These are phyloP conservation scores for Brachionus calyciflorus DNA, from an alignment of 1,140 invertebrate species.

Conservation along the genomic window DNA sequence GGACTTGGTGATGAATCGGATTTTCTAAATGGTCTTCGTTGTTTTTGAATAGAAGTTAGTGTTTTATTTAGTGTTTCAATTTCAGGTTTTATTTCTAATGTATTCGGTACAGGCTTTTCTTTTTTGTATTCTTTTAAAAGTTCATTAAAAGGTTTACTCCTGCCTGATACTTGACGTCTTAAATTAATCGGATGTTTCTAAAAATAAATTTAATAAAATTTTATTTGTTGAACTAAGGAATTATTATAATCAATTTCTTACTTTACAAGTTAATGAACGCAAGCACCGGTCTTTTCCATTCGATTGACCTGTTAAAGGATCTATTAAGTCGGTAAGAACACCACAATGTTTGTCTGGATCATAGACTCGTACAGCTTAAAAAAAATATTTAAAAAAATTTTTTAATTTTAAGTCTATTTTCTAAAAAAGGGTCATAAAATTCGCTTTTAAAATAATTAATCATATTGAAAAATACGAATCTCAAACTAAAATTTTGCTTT, in stretches of 20 bases:
- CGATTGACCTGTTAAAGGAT: neutral
- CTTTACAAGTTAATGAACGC: conserved; percentile 75
- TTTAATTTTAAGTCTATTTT: neutral
- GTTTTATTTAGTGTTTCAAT: neutral
- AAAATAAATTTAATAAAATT: conserved; percentile 1
- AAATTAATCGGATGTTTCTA: conserved; percentile 73
- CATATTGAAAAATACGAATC: too few species aligned
- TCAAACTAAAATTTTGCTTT: too few species aligned
- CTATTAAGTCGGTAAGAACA: conserved; percentile 68
- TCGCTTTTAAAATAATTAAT: neutral
- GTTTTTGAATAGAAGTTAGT: neutral
- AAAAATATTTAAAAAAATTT: too few species aligned
- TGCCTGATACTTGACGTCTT: conserved; percentile 70
- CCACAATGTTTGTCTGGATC: conserved; percentile 78
- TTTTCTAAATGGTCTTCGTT: neutral
- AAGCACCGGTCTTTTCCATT: conserved; percentile 69
- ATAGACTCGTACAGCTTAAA: conserved; percentile 67
- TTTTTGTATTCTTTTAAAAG: conserved; percentile 73
- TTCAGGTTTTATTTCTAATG: conserved; percentile 48
- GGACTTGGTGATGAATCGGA: neutral
- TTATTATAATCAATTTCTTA: conserved; percentile 49
- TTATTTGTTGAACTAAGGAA: neutral
- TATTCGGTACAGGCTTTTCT: too few species aligned
- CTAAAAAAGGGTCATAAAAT: neutral
- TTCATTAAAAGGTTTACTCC: conserved; percentile 75